phyloP scores from a whole-genome alignment of 2,797 vertebrate genomes.

The Octomys mimax region DNA sequence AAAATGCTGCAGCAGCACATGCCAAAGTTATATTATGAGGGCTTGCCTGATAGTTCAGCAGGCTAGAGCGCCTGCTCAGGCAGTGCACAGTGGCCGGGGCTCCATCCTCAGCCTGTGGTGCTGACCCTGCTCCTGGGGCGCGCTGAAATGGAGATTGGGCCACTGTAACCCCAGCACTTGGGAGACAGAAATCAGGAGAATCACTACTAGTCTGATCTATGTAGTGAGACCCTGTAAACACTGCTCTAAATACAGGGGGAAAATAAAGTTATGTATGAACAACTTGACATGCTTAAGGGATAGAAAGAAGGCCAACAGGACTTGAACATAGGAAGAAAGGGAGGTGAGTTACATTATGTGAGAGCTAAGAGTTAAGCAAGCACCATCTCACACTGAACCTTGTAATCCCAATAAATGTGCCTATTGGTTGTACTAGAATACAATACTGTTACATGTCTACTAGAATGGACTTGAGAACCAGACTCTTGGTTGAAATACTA shows the following conservation, averaged over 20 bases:
- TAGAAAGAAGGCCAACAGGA: constrained; percentile 27
- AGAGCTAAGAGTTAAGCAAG: not conserved
- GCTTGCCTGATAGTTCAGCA: too few species aligned
- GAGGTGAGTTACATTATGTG: not conserved
- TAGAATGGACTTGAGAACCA: constrained; percentile 29
- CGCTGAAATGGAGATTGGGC: too few species aligned
- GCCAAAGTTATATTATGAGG: not conserved
- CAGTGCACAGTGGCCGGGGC: too few species aligned
- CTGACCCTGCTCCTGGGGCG: too few species aligned
- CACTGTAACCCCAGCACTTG: too few species aligned
- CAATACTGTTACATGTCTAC: not conserved
- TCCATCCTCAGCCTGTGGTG: too few species aligned
- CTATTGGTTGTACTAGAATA: not conserved
- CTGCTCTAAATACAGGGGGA: too few species aligned
- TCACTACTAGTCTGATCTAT: too few species aligned
- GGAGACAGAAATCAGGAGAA: too few species aligned
- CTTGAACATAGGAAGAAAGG: constrained; percentile 1
- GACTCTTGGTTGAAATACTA: constrained; percentile 49
- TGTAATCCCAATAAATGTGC: not conserved
- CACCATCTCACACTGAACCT: not conserved
- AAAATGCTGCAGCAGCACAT: not conserved
- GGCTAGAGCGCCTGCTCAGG: too few species aligned
- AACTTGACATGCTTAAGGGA: not conserved
- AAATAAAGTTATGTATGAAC: not conserved
- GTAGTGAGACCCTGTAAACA: too few species aligned